Evolutionary conservation across 2,113 vertebrate genomes (phyloP), one percentile per base, ranked within the genome.

Genomic region (Condylura cristata): DNA sequence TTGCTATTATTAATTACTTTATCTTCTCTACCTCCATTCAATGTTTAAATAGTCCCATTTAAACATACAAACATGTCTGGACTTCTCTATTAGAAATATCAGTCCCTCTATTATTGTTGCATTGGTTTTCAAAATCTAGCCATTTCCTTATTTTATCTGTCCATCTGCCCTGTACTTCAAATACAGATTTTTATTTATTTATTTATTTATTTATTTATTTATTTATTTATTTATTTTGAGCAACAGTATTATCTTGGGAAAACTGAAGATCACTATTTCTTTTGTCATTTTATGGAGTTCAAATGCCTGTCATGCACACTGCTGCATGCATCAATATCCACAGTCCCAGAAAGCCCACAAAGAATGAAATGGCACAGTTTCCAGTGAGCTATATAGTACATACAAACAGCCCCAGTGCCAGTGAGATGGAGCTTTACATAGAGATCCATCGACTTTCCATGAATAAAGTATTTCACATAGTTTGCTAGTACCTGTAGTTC

Each of bases 401-500:
- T 30, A 61, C 18, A 28, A 74, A 44, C 2, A 41, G 14, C 1
- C 7, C 0, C 2, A 6, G 5, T 0, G 34, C 0, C 2, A 6
- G 5, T 0, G 34, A 37, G 6, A 13, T 53, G 16, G 6, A 92
- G 16, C 5, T 65, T 65, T 51, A 44, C 6, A 61, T 8, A 16
- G 0, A 66, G 46, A 63, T 6, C 30, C n/a, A 5, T 8, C 13
- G 58, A 26, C 12, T 61, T 72, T 39, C 74, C 28, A 30, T 0
- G 3, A 84, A 63, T 39, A 1, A 71, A 76, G 66, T 2, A 30
- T n/a, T 78, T 70, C 8, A 8, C 6, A 11, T 32, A 28, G 75
- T 85, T 81, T 76, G 16, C 44, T 17, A 53, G 20, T 8, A 60
- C 34, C 26, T 81, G 2, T 12, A 56, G 9, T 61, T 13, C n/a